Conservation (phyloP, 2,113 vertebrate genomes). For the Butastur rufipennis region DNA sequence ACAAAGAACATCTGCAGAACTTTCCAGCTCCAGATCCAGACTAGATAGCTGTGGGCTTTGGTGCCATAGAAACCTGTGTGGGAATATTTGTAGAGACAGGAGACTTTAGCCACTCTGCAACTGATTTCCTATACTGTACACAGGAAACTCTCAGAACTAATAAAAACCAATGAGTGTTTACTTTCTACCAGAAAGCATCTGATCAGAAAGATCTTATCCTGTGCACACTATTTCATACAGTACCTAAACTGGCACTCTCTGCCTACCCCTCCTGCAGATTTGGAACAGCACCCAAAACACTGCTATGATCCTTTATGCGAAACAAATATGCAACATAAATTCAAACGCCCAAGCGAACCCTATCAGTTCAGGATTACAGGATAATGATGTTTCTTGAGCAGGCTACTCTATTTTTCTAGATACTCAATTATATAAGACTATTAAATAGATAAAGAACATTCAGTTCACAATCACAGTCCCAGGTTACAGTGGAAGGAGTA, state of each 20-base stretch:
- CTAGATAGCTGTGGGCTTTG: neutral
- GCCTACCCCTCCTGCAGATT: neutral
- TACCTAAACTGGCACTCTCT: neutral
- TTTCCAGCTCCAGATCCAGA: neutral
- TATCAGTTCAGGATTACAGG: neutral
- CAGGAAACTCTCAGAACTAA: neutral
- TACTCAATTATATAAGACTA: slow-evolving; percentile 13
- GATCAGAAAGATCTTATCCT: neutral
- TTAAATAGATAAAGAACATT: slow-evolving; percentile 37
- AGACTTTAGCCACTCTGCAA: neutral
- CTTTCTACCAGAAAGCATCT: neutral
- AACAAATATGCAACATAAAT: neutral
- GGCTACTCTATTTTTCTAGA: neutral
- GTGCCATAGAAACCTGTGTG: neutral
- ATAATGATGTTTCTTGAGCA: neutral
- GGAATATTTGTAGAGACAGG: neutral
- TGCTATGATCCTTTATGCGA: neutral
- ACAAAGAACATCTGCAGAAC: neutral
- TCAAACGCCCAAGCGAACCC: neutral
- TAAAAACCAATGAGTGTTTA: neutral
- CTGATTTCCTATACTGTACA: neutral
- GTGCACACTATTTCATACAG: neutral
- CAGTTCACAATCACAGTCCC: slow-evolving; percentile 35
- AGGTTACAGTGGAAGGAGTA: slow-evolving; percentile 29
- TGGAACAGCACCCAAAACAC: neutral